Evolutionary conservation across 1,140 invertebrate genomes (phyloP).

Genomic region (Drosophila nebulosa): DNA sequence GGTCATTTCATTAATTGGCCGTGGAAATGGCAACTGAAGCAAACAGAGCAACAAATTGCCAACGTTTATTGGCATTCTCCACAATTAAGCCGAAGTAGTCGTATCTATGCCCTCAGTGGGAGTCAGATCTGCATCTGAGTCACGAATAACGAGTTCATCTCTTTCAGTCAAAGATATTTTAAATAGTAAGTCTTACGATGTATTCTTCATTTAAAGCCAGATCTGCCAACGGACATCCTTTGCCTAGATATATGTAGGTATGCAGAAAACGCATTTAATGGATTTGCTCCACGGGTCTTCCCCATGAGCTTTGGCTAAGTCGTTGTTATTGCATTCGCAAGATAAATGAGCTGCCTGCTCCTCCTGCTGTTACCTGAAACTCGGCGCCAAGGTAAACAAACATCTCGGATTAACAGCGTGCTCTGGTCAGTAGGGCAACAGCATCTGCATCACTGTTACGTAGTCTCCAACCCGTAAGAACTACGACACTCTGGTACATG

Average conservation of each 20-base stretch:
- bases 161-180: no score
- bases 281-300: slow-evolving; percentile 62
- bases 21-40: slow-evolving; percentile 8
- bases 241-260: slow-evolving; percentile 8
- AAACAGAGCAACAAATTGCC: not conserved
- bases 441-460: slow-evolving; percentile 6
- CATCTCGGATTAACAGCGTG: slow-evolving; percentile 77
- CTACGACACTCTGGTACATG: slow-evolving; percentile 3
- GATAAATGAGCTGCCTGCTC: slow-evolving; percentile 64
- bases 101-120: not conserved
- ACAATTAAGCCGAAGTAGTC: not conserved
- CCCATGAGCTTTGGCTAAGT: slow-evolving; percentile 69
- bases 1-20: slow-evolving; percentile 47
- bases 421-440: slow-evolving; percentile 58
- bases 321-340: slow-evolving; percentile 76
- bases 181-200: no score
- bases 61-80: not conserved
- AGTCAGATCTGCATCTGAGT: no score
- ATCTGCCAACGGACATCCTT: no score
- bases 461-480: slow-evolving; percentile 2
- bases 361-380: slow-evolving; percentile 13
- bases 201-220: no score
- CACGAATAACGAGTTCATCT: no score
- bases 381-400: slow-evolving; percentile 73
- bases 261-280: slow-evolving; percentile 55